Evolutionary conservation across 2,113 vertebrate genomes (phyloP).

Genomic region (Halcyon malimbica): DNA sequence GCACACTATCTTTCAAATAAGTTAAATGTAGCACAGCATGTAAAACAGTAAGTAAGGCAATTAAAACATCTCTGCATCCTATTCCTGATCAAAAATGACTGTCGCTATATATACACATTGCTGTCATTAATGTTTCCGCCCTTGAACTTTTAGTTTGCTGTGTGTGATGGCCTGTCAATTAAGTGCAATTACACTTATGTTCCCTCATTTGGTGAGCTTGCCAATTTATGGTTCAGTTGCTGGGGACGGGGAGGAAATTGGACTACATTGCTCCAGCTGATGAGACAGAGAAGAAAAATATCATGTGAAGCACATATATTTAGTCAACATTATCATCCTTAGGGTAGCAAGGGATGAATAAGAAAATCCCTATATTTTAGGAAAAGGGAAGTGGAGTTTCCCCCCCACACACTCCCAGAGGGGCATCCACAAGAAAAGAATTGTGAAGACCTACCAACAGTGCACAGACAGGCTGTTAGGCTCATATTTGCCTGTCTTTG

Average conservation of each 20-base stretch:
- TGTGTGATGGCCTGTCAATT: slow-evolving; percentile 8
- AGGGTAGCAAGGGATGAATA: not conserved
- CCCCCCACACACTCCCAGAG: fast-evolving
- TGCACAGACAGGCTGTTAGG: not conserved
- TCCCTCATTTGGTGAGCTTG: not conserved
- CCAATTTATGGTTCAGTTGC: not conserved
- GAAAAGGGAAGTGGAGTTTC: not conserved
- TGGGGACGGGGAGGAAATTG: not conserved
- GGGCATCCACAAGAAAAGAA: not conserved
- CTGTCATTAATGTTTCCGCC: not conserved
- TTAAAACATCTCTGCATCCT: not conserved
- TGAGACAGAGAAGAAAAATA: not conserved
- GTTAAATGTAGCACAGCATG: slow-evolving; percentile 32
- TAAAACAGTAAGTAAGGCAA: not conserved
- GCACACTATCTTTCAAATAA: not conserved
- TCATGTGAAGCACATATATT: not conserved
- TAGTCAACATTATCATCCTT: not conserved
- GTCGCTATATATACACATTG: fast-evolving
- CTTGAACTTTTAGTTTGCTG: not conserved
- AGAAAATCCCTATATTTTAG: not conserved
- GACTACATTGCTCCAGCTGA: not conserved
- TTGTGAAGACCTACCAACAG: not conserved
- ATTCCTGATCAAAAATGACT: not conserved
- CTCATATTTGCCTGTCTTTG: not conserved
- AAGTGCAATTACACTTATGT: slow-evolving; percentile 8